phyloP scores from a whole-genome alignment of 2,888 invertebrate genomes.

The Nemapogon koenigi region DNA sequence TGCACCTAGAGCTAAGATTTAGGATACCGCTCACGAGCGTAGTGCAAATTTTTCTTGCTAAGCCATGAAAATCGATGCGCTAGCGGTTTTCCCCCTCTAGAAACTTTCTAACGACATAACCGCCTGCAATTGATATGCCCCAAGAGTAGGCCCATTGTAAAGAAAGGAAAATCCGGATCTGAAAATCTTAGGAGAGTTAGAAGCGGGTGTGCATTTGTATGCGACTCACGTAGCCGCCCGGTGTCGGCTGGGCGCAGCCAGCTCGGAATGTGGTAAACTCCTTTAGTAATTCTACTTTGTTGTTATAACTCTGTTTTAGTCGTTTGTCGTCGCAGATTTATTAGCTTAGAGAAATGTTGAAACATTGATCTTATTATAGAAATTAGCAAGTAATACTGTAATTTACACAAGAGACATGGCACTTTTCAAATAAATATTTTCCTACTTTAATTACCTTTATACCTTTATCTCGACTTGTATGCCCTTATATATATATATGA shows the following conservation, averaged over 20 bases:
- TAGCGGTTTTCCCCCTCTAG: constrained; percentile 30
- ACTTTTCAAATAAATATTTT: too few relatives aligned
- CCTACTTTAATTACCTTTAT: too few relatives aligned
- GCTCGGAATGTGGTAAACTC: constrained; percentile 47
- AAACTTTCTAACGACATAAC: constrained; percentile 66
- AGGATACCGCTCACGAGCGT: constrained; percentile 5
- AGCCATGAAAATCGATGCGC: constrained; percentile 46
- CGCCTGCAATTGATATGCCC: constrained; percentile 66
- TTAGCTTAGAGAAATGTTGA: constrained; percentile 45
- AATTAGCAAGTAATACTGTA: too few relatives aligned
- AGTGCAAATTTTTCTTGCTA: constrained; percentile 8
- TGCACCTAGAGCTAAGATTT: too few relatives aligned
- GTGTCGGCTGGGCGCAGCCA: constrained; percentile 44
- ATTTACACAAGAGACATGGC: too few relatives aligned
- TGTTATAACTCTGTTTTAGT: constrained; percentile 62
- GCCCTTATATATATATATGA: too few relatives aligned
- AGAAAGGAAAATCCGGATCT: constrained; percentile 64
- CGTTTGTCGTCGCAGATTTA: constrained; percentile 61
- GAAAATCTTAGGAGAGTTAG: constrained; percentile 62
- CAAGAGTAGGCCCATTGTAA: constrained; percentile 64
- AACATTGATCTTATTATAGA: neutral
- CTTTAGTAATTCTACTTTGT: constrained; percentile 64
- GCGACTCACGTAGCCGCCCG: constrained; percentile 35
- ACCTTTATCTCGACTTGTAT: too few relatives aligned
- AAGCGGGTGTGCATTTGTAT: constrained; percentile 51